Evolutionary conservation across 2,797 vertebrate species (phyloP), one percentile per base, ranked within the genome.

Genomic region (Smutsia temminckii): DNA sequence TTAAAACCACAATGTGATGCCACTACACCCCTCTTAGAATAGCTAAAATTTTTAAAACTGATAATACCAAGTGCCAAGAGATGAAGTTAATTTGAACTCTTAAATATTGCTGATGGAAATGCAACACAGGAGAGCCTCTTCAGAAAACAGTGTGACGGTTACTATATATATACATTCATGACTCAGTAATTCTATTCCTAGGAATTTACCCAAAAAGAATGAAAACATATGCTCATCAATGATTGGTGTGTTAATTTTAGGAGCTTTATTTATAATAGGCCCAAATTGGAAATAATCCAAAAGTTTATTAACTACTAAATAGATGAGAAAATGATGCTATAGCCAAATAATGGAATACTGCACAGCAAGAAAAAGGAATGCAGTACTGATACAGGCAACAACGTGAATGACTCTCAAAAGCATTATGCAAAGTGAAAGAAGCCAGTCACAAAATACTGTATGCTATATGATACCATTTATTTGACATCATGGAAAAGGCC

Each of bases 171-270:
- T 46, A 10, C 46, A 46, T 46, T 46, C 25, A 59, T 40, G 84
- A 80, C 40, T 81, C n/a, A 69, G 53, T 85, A 91, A 89, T 71
- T 63, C 79, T 88, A 89, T 37, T 95, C 66, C 77, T 85, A 77
- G 53, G 40, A 88, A 94, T 94, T 93, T 88, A 89, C 61, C 55
- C 20, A 85, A 78, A 79, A 89, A 86, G n/a, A 93, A 93, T 81
- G 53, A 91, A 85, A 93, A 91, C 4, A 42, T 64, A 93, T 57
- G 63, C 72, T 59, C 29, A 91, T 29, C 86, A 94, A 68, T 49
- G 42, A 55, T 29, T 42, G 37, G 6, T 53, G 53, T 49, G n/a
- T 55, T 74, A 63, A 93, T 89, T 79, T 94, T 77, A 89, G 37
- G 29, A 89, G 27, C 10, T 95, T 78, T 77, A 40, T 91, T 95